A percentile compares a stretch with the other conserved stretches of the same genome.
These are phyloP conservation scores for Burhinus bistriatus DNA, from an alignment of 2,113 vertebrate species.

Conservation along the genomic window DNA sequence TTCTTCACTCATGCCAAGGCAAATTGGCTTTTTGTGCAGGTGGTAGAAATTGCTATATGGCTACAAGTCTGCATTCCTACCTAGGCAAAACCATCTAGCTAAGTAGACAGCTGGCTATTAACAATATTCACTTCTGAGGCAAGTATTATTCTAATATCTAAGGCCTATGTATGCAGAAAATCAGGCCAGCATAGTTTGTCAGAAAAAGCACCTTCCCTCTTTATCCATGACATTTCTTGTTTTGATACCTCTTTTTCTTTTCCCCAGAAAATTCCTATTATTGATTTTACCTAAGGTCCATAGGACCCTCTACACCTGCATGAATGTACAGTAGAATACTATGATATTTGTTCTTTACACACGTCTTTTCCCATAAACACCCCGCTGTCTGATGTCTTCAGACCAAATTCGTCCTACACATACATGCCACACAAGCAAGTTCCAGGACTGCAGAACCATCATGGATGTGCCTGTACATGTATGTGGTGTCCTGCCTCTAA, in stretches of 20 bases:
- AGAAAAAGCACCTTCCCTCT: not conserved
- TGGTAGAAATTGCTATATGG: conserved; percentile 9
- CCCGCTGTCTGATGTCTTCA: not conserved
- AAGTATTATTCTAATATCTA: conserved; percentile 25
- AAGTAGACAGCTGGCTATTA: not conserved
- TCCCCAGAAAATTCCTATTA: not conserved
- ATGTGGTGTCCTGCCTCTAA: not conserved
- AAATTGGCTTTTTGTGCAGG: not conserved
- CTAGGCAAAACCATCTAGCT: conserved; percentile 18
- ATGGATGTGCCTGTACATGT: not conserved
- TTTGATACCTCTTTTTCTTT: not conserved
- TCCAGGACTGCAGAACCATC: not conserved
- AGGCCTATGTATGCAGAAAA: conserved; percentile 9
- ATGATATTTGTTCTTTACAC: not conserved
- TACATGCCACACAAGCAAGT: not conserved
- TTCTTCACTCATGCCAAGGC: not conserved
- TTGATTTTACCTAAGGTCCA: not conserved
- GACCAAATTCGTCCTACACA: not conserved
- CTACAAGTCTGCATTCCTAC: not conserved
- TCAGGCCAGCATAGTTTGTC: not conserved
- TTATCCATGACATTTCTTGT: not conserved
- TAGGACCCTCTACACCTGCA: not conserved
- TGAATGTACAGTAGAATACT: not conserved
- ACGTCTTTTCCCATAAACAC: not conserved
- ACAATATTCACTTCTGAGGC: not conserved